Conservation (phyloP, 1,140 invertebrate species). For the Pemphigus obesinymphae region DNA sequence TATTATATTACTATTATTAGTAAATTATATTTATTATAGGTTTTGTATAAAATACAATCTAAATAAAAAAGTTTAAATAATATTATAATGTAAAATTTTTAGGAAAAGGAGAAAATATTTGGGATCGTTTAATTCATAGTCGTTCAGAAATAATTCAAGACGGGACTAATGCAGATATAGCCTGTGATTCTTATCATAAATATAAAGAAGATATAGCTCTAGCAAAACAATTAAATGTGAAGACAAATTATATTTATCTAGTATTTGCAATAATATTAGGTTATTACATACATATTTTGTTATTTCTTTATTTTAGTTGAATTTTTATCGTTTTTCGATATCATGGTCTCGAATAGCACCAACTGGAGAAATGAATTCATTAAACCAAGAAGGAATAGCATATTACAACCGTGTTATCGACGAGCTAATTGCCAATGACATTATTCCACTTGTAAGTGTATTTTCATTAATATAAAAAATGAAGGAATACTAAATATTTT, state of each 20-base stretch:
- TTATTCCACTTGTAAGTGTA: constrained; percentile 55
- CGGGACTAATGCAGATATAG: constrained; percentile 57
- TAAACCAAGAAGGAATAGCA: constrained; percentile 61
- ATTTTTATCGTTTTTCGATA: constrained; percentile 67
- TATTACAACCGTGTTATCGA: constrained; percentile 65
- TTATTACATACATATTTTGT: not conserved
- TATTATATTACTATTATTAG: no score
- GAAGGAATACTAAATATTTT: not conserved
- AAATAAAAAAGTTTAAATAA: no score
- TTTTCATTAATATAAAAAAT: not conserved
- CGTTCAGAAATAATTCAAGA: constrained; percentile 55
- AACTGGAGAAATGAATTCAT: constrained; percentile 56
- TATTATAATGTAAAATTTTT: not conserved
- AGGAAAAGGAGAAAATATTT: constrained; percentile 50
- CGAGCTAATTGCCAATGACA: constrained; percentile 55
- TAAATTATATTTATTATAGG: no score
- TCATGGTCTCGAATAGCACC: constrained; percentile 65
- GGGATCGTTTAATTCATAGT: constrained; percentile 49
- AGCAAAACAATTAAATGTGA: constrained; percentile 54
- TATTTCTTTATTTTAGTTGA: constrained; percentile 46
- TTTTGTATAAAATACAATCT: no score
- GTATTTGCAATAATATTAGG: no score
- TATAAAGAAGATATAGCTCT: constrained; percentile 56
- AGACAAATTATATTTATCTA: no score
- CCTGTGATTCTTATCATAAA: constrained; percentile 59